phyloP scores from a whole-genome alignment of 2,888 invertebrate genomes.

The Charanyca ferruginea region DNA sequence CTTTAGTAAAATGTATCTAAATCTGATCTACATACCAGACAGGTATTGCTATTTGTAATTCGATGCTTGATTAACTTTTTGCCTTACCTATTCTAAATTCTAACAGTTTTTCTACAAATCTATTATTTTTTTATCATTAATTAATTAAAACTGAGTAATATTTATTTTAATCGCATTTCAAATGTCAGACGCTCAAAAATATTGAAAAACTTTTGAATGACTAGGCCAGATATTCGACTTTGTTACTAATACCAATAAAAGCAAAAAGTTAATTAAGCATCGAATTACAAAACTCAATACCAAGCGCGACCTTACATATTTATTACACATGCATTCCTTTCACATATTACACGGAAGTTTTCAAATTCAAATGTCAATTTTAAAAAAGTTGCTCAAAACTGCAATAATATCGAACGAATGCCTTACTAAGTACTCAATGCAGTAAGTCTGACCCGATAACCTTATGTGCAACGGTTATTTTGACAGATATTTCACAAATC shows the following conservation, averaged over 20 bases:
- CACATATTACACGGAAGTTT: conserved; percentile 49
- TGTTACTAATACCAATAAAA: conserved; percentile 24
- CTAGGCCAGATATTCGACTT: not conserved
- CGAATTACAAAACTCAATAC: conserved; percentile 24
- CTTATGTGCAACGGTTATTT: conserved; percentile 33
- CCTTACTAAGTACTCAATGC: conserved; percentile 29
- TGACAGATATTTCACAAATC: conserved; percentile 28
- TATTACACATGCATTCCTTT: conserved; percentile 39
- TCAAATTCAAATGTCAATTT: conserved; percentile 49
- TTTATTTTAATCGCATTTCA: no score
- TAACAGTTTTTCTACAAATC: no score
- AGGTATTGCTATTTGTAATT: no score
- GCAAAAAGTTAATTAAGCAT: conserved; percentile 26
- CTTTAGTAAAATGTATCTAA: no score
- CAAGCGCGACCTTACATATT: conserved; percentile 25
- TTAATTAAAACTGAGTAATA: no score
- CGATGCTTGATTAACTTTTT: no score
- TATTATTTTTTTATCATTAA: no score
- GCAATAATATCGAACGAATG: conserved; percentile 27
- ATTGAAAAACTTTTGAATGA: not conserved
- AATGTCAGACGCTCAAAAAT: not conserved
- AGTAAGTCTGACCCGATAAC: conserved; percentile 39
- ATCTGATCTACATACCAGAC: no score
- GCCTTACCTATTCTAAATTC: no score
- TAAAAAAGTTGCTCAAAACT: not conserved